Evolutionary conservation across 2,113 vertebrate genomes (phyloP).

Genomic region (Nipponia nippon): DNA sequence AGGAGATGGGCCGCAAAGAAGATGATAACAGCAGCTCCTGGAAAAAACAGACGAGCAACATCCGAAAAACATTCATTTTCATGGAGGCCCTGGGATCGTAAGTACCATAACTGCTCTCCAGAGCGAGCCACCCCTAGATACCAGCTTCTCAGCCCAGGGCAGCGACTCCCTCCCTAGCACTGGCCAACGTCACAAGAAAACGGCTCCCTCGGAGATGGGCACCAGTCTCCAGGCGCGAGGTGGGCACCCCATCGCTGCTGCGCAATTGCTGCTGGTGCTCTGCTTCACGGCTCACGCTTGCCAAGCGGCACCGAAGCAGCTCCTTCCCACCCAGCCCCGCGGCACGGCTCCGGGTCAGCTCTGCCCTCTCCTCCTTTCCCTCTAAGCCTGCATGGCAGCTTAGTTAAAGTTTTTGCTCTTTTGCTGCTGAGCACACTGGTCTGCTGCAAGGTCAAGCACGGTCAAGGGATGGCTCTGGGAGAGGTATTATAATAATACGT

Average conservation of each 20-base stretch:
- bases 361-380: neutral
- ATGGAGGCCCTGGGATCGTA: conserved; percentile 91
- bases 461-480: neutral
- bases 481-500: neutral
- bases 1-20: conserved; percentile 84
- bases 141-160: neutral
- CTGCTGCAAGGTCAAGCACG: neutral
- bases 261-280: neutral
- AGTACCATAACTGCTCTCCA: conserved; percentile 60
- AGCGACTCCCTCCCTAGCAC: fast-evolving
- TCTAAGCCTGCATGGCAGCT: fast-evolving
- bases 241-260: neutral
- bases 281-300: fast-evolving
- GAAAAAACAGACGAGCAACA: conserved; percentile 90
- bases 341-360: neutral
- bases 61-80: conserved; percentile 90
- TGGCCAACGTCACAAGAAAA: fast-evolving
- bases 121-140: neutral
- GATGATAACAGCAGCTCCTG: conserved; percentile 79
- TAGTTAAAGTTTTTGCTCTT: neutral
- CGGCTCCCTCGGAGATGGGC: fast-evolving
- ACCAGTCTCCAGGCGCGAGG: fast-evolving
- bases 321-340: neutral
- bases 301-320: neutral
- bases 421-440: neutral